A percentile compares a stretch with the other conserved stretches of the same genome.
Evolutionary conservation across 2,888 invertebrate species (phyloP).

Genomic region (Brenthis hecate): DNA sequence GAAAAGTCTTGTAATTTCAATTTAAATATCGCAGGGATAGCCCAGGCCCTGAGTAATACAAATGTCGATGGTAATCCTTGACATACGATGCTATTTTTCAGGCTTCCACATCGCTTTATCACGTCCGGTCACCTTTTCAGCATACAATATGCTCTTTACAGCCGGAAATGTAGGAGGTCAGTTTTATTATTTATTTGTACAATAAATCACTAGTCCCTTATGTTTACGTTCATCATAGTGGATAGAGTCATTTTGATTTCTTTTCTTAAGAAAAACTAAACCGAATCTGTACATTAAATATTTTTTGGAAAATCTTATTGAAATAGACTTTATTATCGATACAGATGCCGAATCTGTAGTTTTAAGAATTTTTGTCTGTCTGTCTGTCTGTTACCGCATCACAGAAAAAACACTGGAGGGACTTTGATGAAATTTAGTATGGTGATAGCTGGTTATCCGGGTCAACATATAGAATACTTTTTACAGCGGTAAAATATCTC

Average conservation of each 20-base stretch:
- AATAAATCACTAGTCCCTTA: not conserved
- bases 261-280: too few relatives aligned
- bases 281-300: too few relatives aligned
- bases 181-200: slow-evolving; percentile 5
- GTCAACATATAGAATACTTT: too few relatives aligned
- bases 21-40: slow-evolving; percentile 1
- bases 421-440: too few relatives aligned
- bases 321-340: too few relatives aligned
- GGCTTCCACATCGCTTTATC: slow-evolving; percentile 26
- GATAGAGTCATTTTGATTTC: not conserved
- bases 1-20: not conserved
- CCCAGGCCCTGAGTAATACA: slow-evolving; percentile 21
- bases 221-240: not conserved
- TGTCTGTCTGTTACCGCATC: too few relatives aligned
- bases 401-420: too few relatives aligned
- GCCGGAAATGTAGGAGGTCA: slow-evolving; percentile 16
- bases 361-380: too few relatives aligned
- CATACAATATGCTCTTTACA: slow-evolving; percentile 23
- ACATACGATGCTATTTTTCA: slow-evolving; percentile 31
- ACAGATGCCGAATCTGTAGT: too few relatives aligned
- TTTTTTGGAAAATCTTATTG: too few relatives aligned
- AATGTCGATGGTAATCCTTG: slow-evolving; percentile 27
- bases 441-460: too few relatives aligned
- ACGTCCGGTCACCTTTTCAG: slow-evolving; percentile 28
- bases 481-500: too few relatives aligned